Base-by-base conservation (phyloP, 1,140 invertebrate species). In the Eubasilissa regina region DNA sequence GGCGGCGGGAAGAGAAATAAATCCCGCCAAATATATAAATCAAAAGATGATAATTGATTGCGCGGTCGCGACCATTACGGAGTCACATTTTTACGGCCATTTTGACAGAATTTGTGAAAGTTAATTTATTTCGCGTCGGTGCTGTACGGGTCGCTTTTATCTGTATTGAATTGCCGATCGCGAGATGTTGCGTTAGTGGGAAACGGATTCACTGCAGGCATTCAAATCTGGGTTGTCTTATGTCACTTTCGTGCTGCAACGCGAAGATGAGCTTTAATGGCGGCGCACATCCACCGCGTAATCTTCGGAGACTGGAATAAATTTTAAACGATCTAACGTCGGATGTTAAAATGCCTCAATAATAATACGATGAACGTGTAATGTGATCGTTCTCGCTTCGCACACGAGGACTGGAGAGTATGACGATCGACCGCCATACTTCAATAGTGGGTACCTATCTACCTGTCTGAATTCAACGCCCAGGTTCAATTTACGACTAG, bases 41-140 rank as follows among this genome's bases (percentile, higher is more conserved):
- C 66, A 70, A 48, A 70, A 70, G 66, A 70, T 51, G 66, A 12
- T 70, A 70, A 70, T 70, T 70, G 66, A 70, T 70, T 70, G 66
- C 45, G 21, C 45, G 44, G 15, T 51, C 44, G 15, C 45, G n/a
- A 45, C 66, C n/a, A 56, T 19, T 58, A 58, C 17, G 21, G 66
- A 70, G 66, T 47, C 66, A 19, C 47, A 70, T 53, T 51, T 51
- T 70, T 51, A 70, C 15, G 66, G 66, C 66, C 66, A 48, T 70
- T 70, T 70, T 70, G 66, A 70, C 66, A 70, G 45, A 70, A 21
- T 25, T 70, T 51, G 66, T 70, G 66, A 70, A 70, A 70, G 66
- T 70, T 70, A 70, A 70, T 70, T 70, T 70, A 70, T 70, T 70
- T 70, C 66, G 21, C 44, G 19, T 35, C 13, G 11, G 25, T 62